Evolutionary conservation across 1,140 invertebrate genomes (phyloP).

Genomic region (Leptinotarsa undecemlineata): DNA sequence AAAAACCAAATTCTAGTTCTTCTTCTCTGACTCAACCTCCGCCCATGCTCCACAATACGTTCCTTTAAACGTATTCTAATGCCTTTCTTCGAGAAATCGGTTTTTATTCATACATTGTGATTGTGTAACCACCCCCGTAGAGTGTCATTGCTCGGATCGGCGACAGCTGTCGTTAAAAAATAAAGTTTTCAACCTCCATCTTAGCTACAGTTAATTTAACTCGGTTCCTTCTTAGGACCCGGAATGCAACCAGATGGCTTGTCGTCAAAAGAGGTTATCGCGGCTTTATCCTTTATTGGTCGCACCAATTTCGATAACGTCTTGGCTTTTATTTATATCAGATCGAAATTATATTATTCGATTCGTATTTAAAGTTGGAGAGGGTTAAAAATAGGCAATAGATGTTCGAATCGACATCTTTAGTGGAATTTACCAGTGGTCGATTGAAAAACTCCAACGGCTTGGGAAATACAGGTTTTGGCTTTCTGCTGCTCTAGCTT

Average conservation of each 20-base stretch:
- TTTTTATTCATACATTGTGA: slow-evolving; percentile 50
- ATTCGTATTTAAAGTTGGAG: no score
- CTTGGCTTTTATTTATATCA: background rate
- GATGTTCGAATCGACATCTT: no score
- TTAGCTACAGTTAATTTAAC: slow-evolving; percentile 56
- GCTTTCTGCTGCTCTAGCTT: no score
- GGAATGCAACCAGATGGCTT: slow-evolving; percentile 37
- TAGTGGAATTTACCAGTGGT: no score
- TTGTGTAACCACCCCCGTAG: slow-evolving; percentile 55
- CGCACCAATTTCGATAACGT: background rate
- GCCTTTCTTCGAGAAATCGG: slow-evolving; percentile 47
- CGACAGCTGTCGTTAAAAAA: slow-evolving; percentile 54
- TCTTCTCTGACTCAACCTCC: background rate
- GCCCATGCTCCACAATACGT: slow-evolving; percentile 35
- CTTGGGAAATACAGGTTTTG: no score
- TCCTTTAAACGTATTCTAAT: slow-evolving; percentile 50
- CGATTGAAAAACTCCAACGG: no score
- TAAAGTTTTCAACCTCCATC: slow-evolving; percentile 55
- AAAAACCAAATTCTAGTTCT: no score
- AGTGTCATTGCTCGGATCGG: slow-evolving; percentile 50
- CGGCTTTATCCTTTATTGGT: slow-evolving; percentile 8
- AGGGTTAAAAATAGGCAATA: no score
- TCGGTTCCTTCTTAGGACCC: slow-evolving; percentile 40
- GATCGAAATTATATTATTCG: background rate
- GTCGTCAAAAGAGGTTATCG: slow-evolving; percentile 28